A percentile compares a stretch with the other conserved stretches of the same genome.
phyloP scores from a whole-genome alignment of 2,113 vertebrate genomes.

The Mola mola region DNA sequence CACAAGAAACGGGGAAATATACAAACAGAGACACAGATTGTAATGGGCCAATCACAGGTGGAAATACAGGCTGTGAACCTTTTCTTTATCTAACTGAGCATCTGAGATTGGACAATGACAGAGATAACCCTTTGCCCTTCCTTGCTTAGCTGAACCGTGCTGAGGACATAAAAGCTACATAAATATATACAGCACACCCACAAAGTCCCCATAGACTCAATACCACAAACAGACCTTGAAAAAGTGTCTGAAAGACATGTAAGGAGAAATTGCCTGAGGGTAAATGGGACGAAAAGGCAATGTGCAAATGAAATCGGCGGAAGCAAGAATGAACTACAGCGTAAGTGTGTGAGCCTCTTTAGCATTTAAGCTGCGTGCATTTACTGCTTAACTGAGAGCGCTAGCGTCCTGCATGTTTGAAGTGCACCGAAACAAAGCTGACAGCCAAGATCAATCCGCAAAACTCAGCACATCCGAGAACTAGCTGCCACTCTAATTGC shows the following conservation, averaged over 20 bases:
- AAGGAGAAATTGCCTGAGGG: constrained; percentile 7
- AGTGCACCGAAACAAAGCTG: constrained; percentile 48
- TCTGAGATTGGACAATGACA: constrained; percentile 21
- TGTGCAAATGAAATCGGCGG: constrained; percentile 12
- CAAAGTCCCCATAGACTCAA: constrained; percentile 10
- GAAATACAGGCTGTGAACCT: constrained; percentile 30
- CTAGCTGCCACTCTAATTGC: constrained; percentile 74
- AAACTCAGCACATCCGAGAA: constrained; percentile 44
- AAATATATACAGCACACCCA: constrained; percentile 38
- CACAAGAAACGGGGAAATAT: constrained; percentile 29
- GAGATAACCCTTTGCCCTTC: constrained; percentile 25
- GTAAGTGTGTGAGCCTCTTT: constrained; percentile 42
- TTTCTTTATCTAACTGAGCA: constrained; percentile 44
- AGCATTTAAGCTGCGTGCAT: constrained; percentile 45
- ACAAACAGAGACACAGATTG: constrained; percentile 12
- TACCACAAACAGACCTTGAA: constrained; percentile 44
- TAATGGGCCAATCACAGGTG: constrained; percentile 2
- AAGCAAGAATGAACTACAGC: constrained; percentile 17
- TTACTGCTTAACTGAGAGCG: constrained; percentile 35
- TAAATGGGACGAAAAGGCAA: constrained; percentile 24
- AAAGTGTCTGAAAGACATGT: constrained; percentile 23
- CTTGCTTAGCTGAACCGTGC: constrained; percentile 28
- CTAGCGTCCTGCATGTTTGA: constrained; percentile 38
- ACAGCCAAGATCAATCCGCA: constrained; percentile 59
- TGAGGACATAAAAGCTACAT: constrained; percentile 33